phyloP scores from a whole-genome alignment of 2,888 invertebrate species.

The Adelognathus sp. region DNA sequence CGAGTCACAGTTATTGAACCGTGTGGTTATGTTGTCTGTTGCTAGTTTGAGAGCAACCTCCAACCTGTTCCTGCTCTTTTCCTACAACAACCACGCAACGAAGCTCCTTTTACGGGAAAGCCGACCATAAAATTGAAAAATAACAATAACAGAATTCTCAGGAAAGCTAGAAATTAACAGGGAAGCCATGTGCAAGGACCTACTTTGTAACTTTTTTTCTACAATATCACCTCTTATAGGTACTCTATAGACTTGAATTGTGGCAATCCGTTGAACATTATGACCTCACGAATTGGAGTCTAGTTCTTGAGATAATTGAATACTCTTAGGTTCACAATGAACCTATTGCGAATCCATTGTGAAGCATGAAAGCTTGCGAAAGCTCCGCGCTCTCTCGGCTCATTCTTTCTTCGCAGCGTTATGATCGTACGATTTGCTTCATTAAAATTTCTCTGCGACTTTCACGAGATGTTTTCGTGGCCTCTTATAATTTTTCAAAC shows the following conservation, averaged over 20 bases:
- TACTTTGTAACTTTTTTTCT: too few relatives aligned
- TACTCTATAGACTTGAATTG: conserved; percentile 18
- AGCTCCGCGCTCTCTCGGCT: not conserved
- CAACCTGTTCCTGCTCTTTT: too few relatives aligned
- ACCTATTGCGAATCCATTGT: conserved; percentile 40
- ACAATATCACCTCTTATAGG: not conserved
- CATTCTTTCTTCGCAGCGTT: not conserved
- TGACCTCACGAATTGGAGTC: conserved; percentile 38
- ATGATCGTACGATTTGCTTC: conserved; percentile 11
- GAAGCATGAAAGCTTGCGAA: conserved; percentile 5
- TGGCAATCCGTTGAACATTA: conserved; percentile 39
- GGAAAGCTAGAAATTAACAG: too few relatives aligned
- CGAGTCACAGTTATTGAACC: too few relatives aligned
- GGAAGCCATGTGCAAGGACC: too few relatives aligned
- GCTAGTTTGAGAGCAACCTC: too few relatives aligned
- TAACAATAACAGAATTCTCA: too few relatives aligned
- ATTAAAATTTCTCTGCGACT: conserved; percentile 31
- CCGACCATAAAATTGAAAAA: too few relatives aligned
- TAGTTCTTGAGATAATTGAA: conserved; percentile 52
- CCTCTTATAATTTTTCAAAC: conserved; percentile 18
- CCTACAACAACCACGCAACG: too few relatives aligned
- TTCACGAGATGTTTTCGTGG: conserved; percentile 19
- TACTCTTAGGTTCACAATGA: conserved; percentile 49
- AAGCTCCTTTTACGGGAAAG: too few relatives aligned
- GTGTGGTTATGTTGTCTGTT: too few relatives aligned